phyloP scores from a whole-genome alignment of 2,797 vertebrate species.

The Danionella dracula region DNA sequence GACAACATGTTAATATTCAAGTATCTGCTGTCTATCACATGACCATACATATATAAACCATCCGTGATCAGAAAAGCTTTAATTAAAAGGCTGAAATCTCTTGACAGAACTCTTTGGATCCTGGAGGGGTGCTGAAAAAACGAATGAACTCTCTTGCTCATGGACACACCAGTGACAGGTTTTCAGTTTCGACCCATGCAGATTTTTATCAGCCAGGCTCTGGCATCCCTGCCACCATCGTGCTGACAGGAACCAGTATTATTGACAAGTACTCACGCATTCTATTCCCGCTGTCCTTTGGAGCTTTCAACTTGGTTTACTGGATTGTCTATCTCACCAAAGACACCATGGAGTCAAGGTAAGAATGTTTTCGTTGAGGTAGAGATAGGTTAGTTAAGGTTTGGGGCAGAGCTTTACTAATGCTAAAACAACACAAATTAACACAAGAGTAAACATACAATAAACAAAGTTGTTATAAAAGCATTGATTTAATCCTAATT shows the following conservation, averaged over 20 bases:
- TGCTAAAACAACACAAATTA: no score
- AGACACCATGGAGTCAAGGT: slow-evolving; percentile 91
- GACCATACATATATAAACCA: no score
- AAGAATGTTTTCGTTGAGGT: slow-evolving; percentile 21
- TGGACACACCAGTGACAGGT: slow-evolving; percentile 66
- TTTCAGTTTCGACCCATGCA: slow-evolving; percentile 60
- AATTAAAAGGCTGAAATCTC: no score
- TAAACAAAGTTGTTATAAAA: no score
- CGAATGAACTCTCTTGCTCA: slow-evolving; percentile 78
- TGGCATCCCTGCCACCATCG: slow-evolving; percentile 58
- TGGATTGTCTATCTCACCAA: slow-evolving; percentile 97
- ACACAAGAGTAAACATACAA: no score
- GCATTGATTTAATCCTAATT: no score
- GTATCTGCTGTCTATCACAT: no score
- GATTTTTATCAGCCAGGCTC: slow-evolving; percentile 67
- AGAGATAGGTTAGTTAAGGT: no score
- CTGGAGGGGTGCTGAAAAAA: slow-evolving; percentile 84
- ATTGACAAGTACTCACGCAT: slow-evolving; percentile 96
- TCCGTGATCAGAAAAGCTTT: no score
- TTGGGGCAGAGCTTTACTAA: no score
- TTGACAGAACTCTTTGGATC: slow-evolving; percentile 67
- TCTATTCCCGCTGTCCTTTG: slow-evolving; percentile 92
- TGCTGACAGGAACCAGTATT: slow-evolving; percentile 84
- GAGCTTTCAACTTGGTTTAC: slow-evolving; percentile 94
- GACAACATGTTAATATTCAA: no score